Evolutionary conservation across 2,797 vertebrate genomes (phyloP), one percentile per base, ranked within the genome.

Genomic region (Pangasius macronema): DNA sequence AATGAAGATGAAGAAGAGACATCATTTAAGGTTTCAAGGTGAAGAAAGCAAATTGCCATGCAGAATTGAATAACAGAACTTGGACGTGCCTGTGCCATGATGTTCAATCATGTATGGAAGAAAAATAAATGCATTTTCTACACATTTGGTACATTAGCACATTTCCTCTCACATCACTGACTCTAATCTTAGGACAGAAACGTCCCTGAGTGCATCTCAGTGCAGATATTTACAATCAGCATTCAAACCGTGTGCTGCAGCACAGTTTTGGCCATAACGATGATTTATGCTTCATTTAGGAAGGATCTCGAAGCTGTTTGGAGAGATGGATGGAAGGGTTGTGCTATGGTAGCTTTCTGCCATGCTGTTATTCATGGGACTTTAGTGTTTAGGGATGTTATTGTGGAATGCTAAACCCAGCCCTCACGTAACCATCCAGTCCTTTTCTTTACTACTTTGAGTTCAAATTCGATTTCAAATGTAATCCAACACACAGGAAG

Each of bases 1-100:
- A 88, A 88, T 75, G 67, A 88, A 85, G 46, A 82, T 39, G 16
- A 70, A 72, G 67, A 85, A 85, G 51, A 88, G 59, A 46, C 83
- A 75, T 80, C 16, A 73, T 85, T 80, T 67, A 80, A 33, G 39
- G 33, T 85, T 85, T 65, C 72, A 84, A 75, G 65, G 76, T 65
- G 77, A 73, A 61, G 55, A 73, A 68, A 79, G 13, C 75, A 84
- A 84, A 83, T 87, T 83, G 33, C 33, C 79, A n/a, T 61, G 8
- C 33, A 81, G 36, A 70, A 76, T 63, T 83, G 72, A 84, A 76
- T 39, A 53, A 65, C 5, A 83, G 30, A 20, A 59, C 68, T 67
- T 75, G 27, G 10, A 76, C 1, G 46, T 16, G 22, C 33, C 11
- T 30, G 33, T 42, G 42, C 42, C 42, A 68, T 63, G 73, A 81